These are phyloP conservation scores for Autographa pulchrina DNA, from an alignment of 2,888 invertebrate genomes.

Conservation along the genomic window DNA sequence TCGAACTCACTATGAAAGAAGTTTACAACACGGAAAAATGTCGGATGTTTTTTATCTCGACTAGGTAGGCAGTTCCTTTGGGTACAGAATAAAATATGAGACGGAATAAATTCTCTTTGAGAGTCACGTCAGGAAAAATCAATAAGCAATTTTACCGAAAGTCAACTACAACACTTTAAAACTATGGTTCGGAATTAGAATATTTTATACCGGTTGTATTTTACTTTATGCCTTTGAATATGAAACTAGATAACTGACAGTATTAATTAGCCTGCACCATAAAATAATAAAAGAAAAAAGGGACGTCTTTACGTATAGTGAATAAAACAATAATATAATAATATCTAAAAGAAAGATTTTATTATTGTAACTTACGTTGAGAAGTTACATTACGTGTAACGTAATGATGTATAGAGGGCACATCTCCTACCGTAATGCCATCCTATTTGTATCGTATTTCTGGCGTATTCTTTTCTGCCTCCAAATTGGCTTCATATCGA, in stretches of 20 bases:
- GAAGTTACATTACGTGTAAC: constrained; percentile 26
- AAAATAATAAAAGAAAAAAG: too few relatives aligned
- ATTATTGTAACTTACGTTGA: constrained; percentile 27
- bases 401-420: constrained; percentile 26
- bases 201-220: too few relatives aligned
- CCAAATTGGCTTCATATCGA: constrained; percentile 46
- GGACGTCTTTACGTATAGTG: too few relatives aligned
- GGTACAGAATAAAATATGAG: constrained; percentile 55
- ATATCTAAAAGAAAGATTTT: background rate
- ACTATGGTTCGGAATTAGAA: background rate
- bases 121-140: constrained; percentile 33
- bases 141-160: constrained; percentile 34
- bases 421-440: constrained; percentile 33
- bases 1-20: constrained; percentile 27
- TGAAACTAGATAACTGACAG: too few relatives aligned
- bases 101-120: constrained; percentile 51
- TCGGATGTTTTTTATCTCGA: constrained; percentile 32
- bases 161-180: constrained; percentile 20
- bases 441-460: constrained; percentile 34
- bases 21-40: constrained; percentile 27
- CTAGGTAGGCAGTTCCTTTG: constrained; percentile 36
- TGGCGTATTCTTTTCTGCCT: constrained; percentile 38
- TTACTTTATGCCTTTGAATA: too few relatives aligned
- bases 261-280: too few relatives aligned
- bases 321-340: background rate